Base-by-base conservation (phyloP, 2,888 invertebrate species). In the Psylliodes chrysocephalus region DNA sequence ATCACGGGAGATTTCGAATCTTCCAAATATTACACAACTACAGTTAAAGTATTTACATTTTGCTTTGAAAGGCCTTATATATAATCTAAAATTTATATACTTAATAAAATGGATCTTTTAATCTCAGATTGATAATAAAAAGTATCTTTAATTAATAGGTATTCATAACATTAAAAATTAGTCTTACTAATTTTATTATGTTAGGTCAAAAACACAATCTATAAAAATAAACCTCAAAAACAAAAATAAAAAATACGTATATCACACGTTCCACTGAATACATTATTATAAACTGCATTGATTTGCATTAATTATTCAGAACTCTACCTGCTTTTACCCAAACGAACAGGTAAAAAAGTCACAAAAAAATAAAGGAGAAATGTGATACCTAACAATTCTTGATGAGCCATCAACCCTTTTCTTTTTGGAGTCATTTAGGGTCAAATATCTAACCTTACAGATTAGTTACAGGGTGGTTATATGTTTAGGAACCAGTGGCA, bases 341-440 rank as follows among this genome's bases (percentile, higher is more conserved):
- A 64, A 64, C 38, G 57, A 60, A 53, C 68, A 68, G 65, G 68
- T 68, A 68, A 63, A 63, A 66, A 53, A 56, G 53, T 55, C 25
- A 56, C 28, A 46, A 56, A 59, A n/a, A 59, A 63, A 66, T 47
- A 38, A 61, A 65, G 53, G 56, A 60, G 46, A 56, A 52, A 54
- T 63, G 51, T 60, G 60, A 63, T 63, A 49, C 66, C 53, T 22
- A 49, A 51, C 30, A 62, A 40, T 56, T 42, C 51, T 56, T 56
- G 51, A 62, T 51, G 42, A 49, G 54, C 40, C 63, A 64, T 53
- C 63, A 59, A 64, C 63, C 59, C 59, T 64, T 64, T 55, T 15
- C 52, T 57, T 53, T 35, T 22, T 25, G 38, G 38, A 64, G 63
- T 64, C 63, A 64, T 54, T 38, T 33, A 55, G 62, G 62, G 62